Base-by-base conservation (phyloP, 2,888 invertebrate species). In the Asteroscopus sphinx region DNA sequence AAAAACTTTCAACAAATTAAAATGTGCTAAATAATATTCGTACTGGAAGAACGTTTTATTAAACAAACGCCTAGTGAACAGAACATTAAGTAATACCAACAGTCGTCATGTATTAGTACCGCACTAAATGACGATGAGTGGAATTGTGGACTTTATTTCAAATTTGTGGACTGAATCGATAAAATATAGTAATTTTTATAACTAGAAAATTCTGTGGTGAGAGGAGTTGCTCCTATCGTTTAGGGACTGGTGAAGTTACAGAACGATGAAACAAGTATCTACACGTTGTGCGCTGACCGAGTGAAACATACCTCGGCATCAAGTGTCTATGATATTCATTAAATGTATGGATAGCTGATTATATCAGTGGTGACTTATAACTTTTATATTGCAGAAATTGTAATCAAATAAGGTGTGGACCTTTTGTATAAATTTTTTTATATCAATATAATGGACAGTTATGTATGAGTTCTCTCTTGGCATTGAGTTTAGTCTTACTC, bases 161-260 rank as follows among this genome's bases (percentile, higher is more conserved):
- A 94, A 93, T 93, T 93, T 87, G 92, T 93, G 94, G 92, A 94
- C 93, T 91, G 85, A 92, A 89, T 89, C 86, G 86, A 88, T 87
- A 82, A 87, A 88, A 87, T 90, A 91, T 89, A 88, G 92, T 92
- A 92, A 93, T 93, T 92, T 89, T 92, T 91, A 92, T 91, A 91
- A 87, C 90, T 90, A 92, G 90, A 83, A 91, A 93, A 91, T 89
- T 93, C 91, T 93, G 92, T 94, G 93, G 92, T 88, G 93, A 90
- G 93, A 92, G 92, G 93, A 90, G 92, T 93, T 92, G 83, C 89
- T 93, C 92, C 91, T 88, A 86, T 81, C 79, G 85, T 82, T 76
- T 83, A 87, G 84, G 85, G 87, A 92, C 87, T 89, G 88, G 89
- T 91, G 90, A 86, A 84, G 84, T 80, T 78, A 78, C 78, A 78